Percentiles rank a stretch among this genome's conserved stretches.
These are phyloP conservation scores for Acropora tenuis DNA, from an alignment of 64 coral and sea anemone genomes.

Conservation along the genomic window DNA sequence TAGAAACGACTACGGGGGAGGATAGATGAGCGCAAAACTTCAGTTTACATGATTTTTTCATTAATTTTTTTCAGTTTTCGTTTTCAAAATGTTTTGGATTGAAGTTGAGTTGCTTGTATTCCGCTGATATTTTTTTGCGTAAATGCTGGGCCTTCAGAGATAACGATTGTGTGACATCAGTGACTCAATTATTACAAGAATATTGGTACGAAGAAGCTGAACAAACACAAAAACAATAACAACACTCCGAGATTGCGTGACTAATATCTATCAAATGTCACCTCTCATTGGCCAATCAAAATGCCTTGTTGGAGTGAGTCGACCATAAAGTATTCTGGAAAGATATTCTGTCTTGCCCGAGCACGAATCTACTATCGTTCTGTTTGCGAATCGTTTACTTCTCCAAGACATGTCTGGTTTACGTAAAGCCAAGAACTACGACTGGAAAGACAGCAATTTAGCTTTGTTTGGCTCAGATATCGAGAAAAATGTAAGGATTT, in stretches of 20 bases:
- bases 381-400: not conserved
- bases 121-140: too few relatives aligned
- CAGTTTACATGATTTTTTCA: too few relatives aligned
- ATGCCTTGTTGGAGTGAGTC: not conserved
- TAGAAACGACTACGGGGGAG: too few relatives aligned
- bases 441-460: conserved; percentile 75
- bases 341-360: not conserved
- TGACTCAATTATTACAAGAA: too few relatives aligned
- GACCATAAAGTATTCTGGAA: not conserved
- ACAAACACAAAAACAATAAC: not conserved
- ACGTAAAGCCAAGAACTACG: conserved; percentile 66
- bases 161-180: too few relatives aligned
- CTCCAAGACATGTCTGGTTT: conserved; percentile 57
- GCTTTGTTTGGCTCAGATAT: conserved; percentile 67
- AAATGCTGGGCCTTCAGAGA: too few relatives aligned
- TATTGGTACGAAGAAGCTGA: too few relatives aligned
- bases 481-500: conserved; percentile 63
- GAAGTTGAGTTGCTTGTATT: too few relatives aligned
- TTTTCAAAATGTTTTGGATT: too few relatives aligned
- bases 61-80: too few relatives aligned
- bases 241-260: not conserved
- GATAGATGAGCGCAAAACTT: too few relatives aligned
- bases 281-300: not conserved
- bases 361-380: not conserved
- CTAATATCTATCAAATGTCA: not conserved